A percentile compares a stretch with the other conserved stretches of the same genome.
Evolutionary conservation across 2,113 vertebrate genomes (phyloP).

Genomic region (Chlorodrepanis virens): DNA sequence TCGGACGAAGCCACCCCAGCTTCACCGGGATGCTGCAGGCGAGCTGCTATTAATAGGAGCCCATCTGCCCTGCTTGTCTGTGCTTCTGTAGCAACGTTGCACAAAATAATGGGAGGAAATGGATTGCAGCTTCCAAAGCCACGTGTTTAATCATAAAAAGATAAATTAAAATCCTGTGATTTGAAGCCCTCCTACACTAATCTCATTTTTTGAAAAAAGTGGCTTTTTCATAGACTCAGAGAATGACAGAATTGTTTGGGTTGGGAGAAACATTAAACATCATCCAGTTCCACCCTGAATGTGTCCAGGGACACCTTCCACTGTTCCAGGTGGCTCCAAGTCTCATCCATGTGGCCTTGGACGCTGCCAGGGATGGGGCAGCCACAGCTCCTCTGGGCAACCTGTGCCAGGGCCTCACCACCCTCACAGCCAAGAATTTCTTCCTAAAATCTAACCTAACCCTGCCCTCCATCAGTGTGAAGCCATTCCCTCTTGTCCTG

Average conservation of each 20-base stretch:
- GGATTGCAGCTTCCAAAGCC: not conserved
- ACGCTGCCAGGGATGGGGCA: not conserved
- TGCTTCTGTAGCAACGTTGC: not conserved
- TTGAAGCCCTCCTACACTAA: not conserved
- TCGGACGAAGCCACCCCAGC: not conserved
- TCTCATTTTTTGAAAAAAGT: not conserved
- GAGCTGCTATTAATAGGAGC: not conserved
- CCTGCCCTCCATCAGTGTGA: not conserved
- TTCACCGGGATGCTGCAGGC: not conserved
- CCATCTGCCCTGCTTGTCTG: not conserved
- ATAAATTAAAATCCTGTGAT: not conserved
- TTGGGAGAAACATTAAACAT: not conserved
- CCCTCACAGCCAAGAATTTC: not conserved
- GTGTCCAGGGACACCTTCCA: not conserved
- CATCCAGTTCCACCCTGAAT: not conserved
- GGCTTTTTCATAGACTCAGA: not conserved
- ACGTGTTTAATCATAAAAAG: not conserved
- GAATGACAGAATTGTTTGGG: not conserved
- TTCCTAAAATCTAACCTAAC: not conserved
- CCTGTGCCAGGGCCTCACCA: no score
- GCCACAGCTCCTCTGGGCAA: not conserved
- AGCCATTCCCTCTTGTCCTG: not conserved
- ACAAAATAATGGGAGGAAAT: not conserved
- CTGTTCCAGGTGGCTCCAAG: not conserved
- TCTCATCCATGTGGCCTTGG: rapidly evolving